Conservation (phyloP, 1,140 invertebrate genomes). For the Brevipalpus yothersi region DNA sequence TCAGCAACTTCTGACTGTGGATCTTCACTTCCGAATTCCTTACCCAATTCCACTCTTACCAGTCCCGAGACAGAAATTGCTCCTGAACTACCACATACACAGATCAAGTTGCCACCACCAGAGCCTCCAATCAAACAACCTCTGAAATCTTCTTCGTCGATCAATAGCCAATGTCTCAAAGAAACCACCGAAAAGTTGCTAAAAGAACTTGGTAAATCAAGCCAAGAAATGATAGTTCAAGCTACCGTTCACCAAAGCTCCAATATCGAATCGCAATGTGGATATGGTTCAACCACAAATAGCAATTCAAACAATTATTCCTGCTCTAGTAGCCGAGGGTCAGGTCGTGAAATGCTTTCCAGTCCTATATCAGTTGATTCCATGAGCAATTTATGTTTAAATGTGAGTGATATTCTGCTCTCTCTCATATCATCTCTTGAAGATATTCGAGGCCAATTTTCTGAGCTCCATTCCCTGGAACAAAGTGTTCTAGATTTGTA, state of each 20-base stretch:
- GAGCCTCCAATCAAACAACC: not conserved
- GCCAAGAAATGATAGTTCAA: not conserved
- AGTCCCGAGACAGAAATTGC: conserved; percentile 1
- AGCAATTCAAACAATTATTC: too few relatives aligned
- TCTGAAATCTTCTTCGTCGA: not conserved
- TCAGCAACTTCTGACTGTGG: not conserved
- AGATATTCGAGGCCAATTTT: conserved; percentile 26
- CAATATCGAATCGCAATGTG: too few relatives aligned
- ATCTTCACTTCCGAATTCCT: not conserved
- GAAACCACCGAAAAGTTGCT: not conserved
- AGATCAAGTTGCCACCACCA: not conserved
- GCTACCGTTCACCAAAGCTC: not conserved
- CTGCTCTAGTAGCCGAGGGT: too few relatives aligned
- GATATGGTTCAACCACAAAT: too few relatives aligned
- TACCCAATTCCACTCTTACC: not conserved
- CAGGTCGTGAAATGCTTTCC: too few relatives aligned
- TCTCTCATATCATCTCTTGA: conserved; percentile 19
- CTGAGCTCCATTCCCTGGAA: conserved; percentile 22
- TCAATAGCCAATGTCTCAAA: not conserved
- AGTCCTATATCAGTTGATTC: not conserved
- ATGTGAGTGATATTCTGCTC: conserved; percentile 1
- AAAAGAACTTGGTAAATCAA: not conserved
- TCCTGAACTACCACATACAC: not conserved
- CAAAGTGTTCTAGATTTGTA: conserved; percentile 19
- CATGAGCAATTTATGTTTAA: not conserved